phyloP scores from a whole-genome alignment of 2,888 invertebrate genomes.

The Globia sparganii region DNA sequence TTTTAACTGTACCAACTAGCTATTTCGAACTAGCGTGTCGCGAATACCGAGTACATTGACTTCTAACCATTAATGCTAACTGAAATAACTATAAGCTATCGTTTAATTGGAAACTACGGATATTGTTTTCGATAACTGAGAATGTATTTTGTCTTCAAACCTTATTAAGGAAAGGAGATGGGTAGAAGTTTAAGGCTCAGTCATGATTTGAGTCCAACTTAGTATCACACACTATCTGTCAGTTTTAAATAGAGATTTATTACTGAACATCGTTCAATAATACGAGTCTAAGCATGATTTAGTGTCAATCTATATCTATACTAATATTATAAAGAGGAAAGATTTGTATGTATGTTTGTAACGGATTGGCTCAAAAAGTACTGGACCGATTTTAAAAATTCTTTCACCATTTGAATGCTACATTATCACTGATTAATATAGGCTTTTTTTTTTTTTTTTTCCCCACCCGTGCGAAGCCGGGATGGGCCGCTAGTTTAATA shows the following conservation, averaged over 20 bases:
- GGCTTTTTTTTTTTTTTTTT: no score
- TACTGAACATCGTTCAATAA: not conserved
- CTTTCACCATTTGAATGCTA: no score
- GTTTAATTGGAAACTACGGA: slow-evolving; percentile 41
- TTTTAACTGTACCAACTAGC: slow-evolving; percentile 14
- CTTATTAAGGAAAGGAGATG: not conserved
- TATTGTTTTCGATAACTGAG: slow-evolving; percentile 18
- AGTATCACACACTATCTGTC: not conserved
- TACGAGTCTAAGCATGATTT: not conserved
- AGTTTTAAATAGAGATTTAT: not conserved
- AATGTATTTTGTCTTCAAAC: slow-evolving; percentile 17
- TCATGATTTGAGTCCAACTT: not conserved
- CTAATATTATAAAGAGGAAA: no score
- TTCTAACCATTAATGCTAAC: slow-evolving; percentile 33
- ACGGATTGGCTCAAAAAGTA: no score
- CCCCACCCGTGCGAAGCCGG: no score
- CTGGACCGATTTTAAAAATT: no score
- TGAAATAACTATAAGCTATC: slow-evolving; percentile 37
- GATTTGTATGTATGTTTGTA: no score
- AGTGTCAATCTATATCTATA: no score
- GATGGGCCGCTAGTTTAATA: no score
- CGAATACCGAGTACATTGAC: slow-evolving; percentile 55
- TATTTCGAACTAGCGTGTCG: slow-evolving; percentile 55
- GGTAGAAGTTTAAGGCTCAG: no score
- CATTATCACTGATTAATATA: no score